Percentiles rank a stretch among this genome's conserved stretches.
Conservation (phyloP, 2,797 vertebrate genomes). For the Myoxocephalus aenaeus region DNA sequence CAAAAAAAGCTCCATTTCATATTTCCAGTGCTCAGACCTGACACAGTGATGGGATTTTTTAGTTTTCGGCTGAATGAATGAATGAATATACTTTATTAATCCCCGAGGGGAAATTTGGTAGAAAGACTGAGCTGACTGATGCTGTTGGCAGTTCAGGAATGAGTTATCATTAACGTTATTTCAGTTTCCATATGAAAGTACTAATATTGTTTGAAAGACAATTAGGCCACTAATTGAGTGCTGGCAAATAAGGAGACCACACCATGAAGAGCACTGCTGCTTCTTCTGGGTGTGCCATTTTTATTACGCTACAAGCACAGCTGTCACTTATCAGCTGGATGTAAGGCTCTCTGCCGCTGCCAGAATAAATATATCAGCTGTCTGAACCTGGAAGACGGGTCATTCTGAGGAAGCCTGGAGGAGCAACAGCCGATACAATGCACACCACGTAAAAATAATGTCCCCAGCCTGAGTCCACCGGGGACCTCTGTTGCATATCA, state of each 20-base stretch:
- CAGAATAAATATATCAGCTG: conserved; percentile 27
- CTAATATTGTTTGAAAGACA: conserved; percentile 1
- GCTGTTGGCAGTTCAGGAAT: conserved; percentile 17
- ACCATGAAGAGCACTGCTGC: not conserved
- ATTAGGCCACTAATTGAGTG: not conserved
- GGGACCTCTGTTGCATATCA: conserved; percentile 5
- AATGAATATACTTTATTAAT: too few species aligned
- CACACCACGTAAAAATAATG: not conserved
- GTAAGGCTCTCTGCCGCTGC: not conserved
- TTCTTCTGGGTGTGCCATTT: not conserved
- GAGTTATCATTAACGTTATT: not conserved
- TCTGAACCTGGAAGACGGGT: conserved; percentile 29
- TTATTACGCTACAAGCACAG: conserved; percentile 11
- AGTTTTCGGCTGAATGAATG: conserved; percentile 22
- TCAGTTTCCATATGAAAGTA: conserved; percentile 6
- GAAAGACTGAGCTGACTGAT: conserved; percentile 26
- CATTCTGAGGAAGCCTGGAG: conserved; percentile 5
- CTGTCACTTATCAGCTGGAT: conserved; percentile 14
- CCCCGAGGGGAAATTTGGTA: too few species aligned
- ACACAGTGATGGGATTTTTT: conserved; percentile 18
- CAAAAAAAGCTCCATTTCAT: not conserved
- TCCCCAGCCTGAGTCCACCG: conserved; percentile 3
- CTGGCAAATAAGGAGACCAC: not conserved
- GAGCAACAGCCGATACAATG: conserved; percentile 8
- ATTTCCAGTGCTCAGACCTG: not conserved